Conservation (phyloP, 1,140 invertebrate species). For the Anagrus nilaparvatae region DNA sequence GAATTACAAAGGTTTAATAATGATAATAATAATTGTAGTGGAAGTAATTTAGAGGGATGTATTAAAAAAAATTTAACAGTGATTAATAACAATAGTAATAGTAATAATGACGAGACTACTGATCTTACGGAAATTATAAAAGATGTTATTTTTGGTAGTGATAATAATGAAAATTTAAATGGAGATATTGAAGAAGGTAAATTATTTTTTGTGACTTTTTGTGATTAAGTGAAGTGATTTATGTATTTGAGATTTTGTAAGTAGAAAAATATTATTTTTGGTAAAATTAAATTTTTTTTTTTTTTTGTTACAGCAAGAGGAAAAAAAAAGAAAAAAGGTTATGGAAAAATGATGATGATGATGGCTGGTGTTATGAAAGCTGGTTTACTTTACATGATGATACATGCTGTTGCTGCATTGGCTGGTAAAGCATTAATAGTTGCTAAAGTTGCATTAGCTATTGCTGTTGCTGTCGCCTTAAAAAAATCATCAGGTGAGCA, state of each 20-base stretch:
- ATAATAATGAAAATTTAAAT: too few species aligned
- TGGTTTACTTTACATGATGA: conserved; percentile 58
- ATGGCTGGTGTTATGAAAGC: conserved; percentile 56
- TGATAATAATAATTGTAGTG: too few species aligned
- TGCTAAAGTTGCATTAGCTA: conserved; percentile 62
- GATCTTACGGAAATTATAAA: too few species aligned
- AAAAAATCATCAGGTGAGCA: conserved; percentile 58
- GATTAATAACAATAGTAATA: too few species aligned
- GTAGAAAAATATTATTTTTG: too few species aligned
- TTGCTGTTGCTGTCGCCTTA: conserved; percentile 63
- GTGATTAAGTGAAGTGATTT: too few species aligned
- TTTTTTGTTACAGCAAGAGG: conserved; percentile 27
- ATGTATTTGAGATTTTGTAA: not conserved
- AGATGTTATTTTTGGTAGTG: too few species aligned
- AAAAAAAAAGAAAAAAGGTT: conserved; percentile 48
- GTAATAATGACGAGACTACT: too few species aligned
- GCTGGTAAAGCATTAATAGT: conserved; percentile 63
- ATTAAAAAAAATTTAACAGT: too few species aligned
- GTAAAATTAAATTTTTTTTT: not conserved
- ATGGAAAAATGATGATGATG: conserved; percentile 49
- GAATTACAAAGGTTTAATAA: too few species aligned
- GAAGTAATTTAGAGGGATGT: too few species aligned
- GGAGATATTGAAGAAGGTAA: not conserved
- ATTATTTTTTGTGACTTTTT: too few species aligned
- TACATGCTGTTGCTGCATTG: conserved; percentile 61